Base-by-base conservation (phyloP, 2,113 vertebrate species). In the Lophius piscatorius region DNA sequence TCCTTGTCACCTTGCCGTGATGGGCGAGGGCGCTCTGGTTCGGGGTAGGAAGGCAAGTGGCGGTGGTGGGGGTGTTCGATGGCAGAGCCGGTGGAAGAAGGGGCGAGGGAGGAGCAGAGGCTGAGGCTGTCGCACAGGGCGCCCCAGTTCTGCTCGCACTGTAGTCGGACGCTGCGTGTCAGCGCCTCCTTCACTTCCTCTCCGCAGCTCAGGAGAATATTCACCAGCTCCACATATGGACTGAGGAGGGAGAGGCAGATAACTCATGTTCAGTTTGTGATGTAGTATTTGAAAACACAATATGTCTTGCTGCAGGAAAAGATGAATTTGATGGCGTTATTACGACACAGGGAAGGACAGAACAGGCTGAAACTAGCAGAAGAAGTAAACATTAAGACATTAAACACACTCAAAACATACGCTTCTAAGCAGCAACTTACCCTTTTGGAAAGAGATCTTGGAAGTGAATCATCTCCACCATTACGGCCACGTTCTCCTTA, bases 391-490 rank as follows among this genome's bases (percentile, higher is more conserved):
- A 58, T 21, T 10, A 14, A 33, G 46, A 26, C 44, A 36, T 34
- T 44, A 20, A 62, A 41, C 17, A 38, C 16, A 5, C 18, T 28
- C 12, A 21, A 49, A 52, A 61, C 61, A 23, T 13, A 16, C 1
- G 36, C 47, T 14, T 42, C 36, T 45, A 20, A 44, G 23, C 29
- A 45, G 38, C 41, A 17, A 91, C 96, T 95, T 89, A 99, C 97
- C 95, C 97, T 51, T 96, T 97, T 63, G 94, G 94, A 82, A 99
- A 95, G 57, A 99, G 88, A 88, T 99, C 95, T 85, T 95, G 97
- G 90, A 99, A 98, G 78, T 95, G 95, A 86, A 99, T 99, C 96
- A 99, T 98, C 89, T 98, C 96, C 88, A 96, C 96, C 84, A 99
- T 96, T 76, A 98, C 96, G 18, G 92, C 93, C 55, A 94, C 93